These are phyloP conservation scores for Lophius americanus DNA, from an alignment of 2,797 vertebrate species.

Conservation along the genomic window DNA sequence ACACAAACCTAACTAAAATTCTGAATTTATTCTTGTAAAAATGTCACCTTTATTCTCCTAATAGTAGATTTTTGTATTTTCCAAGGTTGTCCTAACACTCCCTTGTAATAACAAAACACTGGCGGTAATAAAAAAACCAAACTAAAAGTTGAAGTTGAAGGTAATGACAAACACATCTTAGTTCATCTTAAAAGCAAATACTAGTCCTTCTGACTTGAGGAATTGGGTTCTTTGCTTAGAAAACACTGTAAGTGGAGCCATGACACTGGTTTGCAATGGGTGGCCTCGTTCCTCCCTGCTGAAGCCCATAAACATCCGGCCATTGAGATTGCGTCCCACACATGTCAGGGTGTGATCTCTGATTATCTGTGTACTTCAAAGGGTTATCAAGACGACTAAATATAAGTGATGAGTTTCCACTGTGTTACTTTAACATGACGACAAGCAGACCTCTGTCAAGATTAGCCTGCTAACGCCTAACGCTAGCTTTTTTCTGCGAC, in stretches of 20 bases:
- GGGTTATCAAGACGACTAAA: constrained; percentile 73
- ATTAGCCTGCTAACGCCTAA: constrained; percentile 2
- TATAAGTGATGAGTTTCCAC: constrained; percentile 64
- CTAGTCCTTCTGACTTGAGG: background rate
- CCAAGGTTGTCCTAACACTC: too few species aligned
- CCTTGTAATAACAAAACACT: too few species aligned
- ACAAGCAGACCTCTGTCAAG: constrained; percentile 19
- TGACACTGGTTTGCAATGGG: constrained; percentile 36
- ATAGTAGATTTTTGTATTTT: too few species aligned
- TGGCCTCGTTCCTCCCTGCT: constrained; percentile 72
- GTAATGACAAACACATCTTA: background rate
- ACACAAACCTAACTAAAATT: too few species aligned
- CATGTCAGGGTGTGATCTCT: constrained; percentile 57
- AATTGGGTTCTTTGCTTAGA: constrained; percentile 9
- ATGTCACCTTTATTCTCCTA: too few species aligned
- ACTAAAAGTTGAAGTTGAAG: too few species aligned
- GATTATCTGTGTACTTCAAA: constrained; percentile 77
- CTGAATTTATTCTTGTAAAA: too few species aligned
- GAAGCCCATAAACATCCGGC: constrained; percentile 73
- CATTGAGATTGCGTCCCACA: constrained; percentile 77
- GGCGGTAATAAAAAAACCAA: too few species aligned
- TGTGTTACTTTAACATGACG: constrained; percentile 38
- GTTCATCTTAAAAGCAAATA: background rate
- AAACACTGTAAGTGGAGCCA: constrained; percentile 1
- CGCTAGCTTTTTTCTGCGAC: background rate